These are phyloP conservation scores for Scalopus aquaticus DNA, from an alignment of 2,113 vertebrate species.

Conservation along the genomic window DNA sequence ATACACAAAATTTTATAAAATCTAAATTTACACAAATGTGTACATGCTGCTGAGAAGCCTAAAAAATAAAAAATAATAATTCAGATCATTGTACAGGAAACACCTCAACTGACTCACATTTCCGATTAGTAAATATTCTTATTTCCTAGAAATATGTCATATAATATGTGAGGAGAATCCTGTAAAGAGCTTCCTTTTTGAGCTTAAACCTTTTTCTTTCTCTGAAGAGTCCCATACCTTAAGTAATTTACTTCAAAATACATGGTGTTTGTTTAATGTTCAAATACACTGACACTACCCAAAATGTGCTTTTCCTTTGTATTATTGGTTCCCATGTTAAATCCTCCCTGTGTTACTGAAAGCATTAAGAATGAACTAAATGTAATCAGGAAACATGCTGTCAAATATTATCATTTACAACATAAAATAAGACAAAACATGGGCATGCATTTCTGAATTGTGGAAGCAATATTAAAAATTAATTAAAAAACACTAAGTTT, in stretches of 20 bases:
- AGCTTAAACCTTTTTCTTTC: neutral
- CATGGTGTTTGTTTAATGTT: neutral
- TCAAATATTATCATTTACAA: neutral
- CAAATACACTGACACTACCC: neutral
- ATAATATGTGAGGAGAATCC: neutral
- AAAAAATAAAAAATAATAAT: neutral
- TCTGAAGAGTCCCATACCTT: neutral
- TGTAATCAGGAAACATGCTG: neutral
- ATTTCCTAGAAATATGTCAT: neutral
- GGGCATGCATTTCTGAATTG: neutral
- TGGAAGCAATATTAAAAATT: neutral
- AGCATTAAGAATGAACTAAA: neutral
- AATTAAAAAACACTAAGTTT: constrained; percentile 6
- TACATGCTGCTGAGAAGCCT: neutral
- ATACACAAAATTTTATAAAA: neutral
- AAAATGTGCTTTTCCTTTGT: neutral
- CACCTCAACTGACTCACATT: neutral
- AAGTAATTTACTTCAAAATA: neutral
- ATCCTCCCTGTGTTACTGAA: neutral
- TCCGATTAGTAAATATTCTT: constrained; percentile 9
- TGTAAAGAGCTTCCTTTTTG: neutral
- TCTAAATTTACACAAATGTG: neutral
- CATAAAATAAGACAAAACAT: neutral
- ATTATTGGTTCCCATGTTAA: constrained; percentile 2
- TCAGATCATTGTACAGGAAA: neutral